Conservation (phyloP, 2,113 vertebrate genomes). For the Hassar affinis region DNA sequence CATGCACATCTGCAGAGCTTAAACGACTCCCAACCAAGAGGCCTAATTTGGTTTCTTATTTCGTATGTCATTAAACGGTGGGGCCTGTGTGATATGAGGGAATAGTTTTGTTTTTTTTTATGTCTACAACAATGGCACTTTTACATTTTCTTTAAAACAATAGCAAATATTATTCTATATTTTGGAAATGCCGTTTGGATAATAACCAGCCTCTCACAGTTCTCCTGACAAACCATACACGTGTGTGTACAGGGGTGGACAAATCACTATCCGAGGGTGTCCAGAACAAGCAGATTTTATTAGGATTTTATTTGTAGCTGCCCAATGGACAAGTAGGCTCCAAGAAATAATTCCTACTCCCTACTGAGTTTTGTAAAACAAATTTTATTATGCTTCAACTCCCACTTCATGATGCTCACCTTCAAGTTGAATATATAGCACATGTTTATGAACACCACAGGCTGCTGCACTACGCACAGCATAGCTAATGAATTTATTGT, state of each 20-base stretch:
- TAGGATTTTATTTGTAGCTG: background rate
- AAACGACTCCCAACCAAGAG: constrained; percentile 47
- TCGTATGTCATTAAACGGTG: constrained; percentile 38
- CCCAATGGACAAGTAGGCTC: background rate
- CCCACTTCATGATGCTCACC: background rate
- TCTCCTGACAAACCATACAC: background rate
- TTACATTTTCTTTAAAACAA: background rate
- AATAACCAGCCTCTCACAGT: background rate
- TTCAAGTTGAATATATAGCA: background rate
- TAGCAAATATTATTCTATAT: background rate
- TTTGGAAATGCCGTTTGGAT: background rate
- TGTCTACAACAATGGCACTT: background rate
- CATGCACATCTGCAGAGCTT: constrained; percentile 49
- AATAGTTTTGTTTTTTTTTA: background rate
- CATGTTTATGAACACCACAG: background rate
- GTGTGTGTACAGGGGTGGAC: background rate
- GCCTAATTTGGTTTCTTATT: constrained; percentile 43
- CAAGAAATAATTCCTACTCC: background rate
- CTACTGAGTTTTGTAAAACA: background rate
- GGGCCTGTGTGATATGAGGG: constrained; percentile 21
- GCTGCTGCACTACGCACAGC: background rate
- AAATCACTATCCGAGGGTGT: background rate
- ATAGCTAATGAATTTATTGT: background rate
- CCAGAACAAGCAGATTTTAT: background rate
- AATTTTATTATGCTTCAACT: background rate